Evolutionary conservation across 2,888 invertebrate genomes (phyloP), one percentile per base, ranked within the genome.

Genomic region (Autographa pulchrina): DNA sequence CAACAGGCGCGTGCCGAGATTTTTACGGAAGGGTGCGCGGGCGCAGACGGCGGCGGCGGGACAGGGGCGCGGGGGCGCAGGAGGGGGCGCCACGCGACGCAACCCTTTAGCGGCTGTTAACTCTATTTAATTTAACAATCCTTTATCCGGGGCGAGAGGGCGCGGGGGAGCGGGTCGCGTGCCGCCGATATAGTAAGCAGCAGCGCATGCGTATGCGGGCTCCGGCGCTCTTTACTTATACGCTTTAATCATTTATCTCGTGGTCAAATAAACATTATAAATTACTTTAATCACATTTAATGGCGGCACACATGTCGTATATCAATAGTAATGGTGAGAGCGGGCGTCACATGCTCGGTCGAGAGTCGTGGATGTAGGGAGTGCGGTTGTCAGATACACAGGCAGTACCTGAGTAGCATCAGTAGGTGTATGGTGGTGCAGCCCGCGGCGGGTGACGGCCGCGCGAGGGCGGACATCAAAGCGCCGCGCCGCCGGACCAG

Each of bases 211-310:
- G 74, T 74, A 85, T 88, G 89, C 85, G 89, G 86, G 88, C 74
- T 48, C 41, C 68, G 62, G 62, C 72, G 65, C 78, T 77, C 78
- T 65, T 78, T 77, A 79, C 70, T 70, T 68, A 79, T 54, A 73
- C 80, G 77, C 80, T 85, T 81, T 75, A 76, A 81, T 78, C 80
- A 86, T 88, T 85, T 84, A 86, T 87, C 86, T 87, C 87, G 86
- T 85, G 85, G 77, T 85, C 85, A 88, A 90, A 90, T 88, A 90
- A 88, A 91, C 88, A 89, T 90, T 89, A 91, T 92, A 92, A 92
- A 93, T 93, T 91, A 88, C 88, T 91, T 89, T 92, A 92, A 93
- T 93, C 92, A 90, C 88, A 75, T 89, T 77, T 86, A 87, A 89
- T 88, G 88, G 86, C 81, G 80, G 80, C 79, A 78, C 75, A 43